Evolutionary conservation across 2,888 invertebrate genomes (phyloP).

Genomic region (Disparrhopalites patrizii): DNA sequence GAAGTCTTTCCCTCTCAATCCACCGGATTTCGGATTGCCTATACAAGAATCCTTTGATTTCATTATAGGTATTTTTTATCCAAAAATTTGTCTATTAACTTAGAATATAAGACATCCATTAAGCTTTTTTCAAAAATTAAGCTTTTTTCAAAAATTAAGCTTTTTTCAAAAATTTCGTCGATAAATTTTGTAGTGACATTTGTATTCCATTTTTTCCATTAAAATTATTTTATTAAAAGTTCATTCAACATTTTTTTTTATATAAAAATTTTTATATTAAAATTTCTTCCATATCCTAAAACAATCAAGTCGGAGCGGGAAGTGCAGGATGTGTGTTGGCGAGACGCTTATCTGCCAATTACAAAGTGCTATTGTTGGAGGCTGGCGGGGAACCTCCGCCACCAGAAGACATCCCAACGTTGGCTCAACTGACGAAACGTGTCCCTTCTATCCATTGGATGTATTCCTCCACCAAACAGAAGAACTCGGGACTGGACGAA

Average conservation of each 20-base stretch:
- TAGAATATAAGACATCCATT: too few relatives aligned
- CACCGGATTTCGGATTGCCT: slow-evolving; percentile 14
- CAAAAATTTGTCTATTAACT: too few relatives aligned
- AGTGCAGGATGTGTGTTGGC: slow-evolving; percentile 9
- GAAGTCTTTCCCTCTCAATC: neutral
- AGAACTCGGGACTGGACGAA: neutral
- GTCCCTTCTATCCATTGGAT: neutral
- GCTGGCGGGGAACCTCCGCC: slow-evolving; percentile 3
- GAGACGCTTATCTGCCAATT: slow-evolving; percentile 3
- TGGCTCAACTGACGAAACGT: neutral
- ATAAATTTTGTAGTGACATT: too few relatives aligned
- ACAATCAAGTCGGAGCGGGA: slow-evolving; percentile 14
- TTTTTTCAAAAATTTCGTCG: too few relatives aligned
- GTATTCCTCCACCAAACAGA: slow-evolving; percentile 4
- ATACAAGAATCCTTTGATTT: slow-evolving; percentile 22
- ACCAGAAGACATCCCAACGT: neutral
- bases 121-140: too few relatives aligned
- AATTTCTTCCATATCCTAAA: too few relatives aligned
- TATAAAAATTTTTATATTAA: too few relatives aligned
- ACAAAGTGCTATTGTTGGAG: slow-evolving; percentile 11
- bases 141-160: too few relatives aligned
- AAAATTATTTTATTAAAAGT: too few relatives aligned
- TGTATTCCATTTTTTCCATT: too few relatives aligned
- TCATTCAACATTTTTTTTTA: too few relatives aligned
- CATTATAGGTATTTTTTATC: slow-evolving; percentile 24